Base-by-base conservation (phyloP, 2,888 invertebrate genomes). In the Scotopteryx bipunctaria region DNA sequence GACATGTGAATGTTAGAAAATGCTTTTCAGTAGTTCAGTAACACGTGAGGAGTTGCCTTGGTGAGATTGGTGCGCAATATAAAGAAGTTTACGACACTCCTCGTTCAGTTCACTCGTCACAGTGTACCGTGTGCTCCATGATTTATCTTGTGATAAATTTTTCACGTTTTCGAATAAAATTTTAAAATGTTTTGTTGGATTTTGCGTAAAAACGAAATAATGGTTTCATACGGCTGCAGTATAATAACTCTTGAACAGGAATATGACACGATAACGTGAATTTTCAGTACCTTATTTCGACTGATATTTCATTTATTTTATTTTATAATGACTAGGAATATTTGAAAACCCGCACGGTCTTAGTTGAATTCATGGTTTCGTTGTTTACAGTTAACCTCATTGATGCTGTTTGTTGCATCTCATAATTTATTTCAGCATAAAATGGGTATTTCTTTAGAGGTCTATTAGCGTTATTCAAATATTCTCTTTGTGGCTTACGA, bases 281-380 rank as follows among this genome's bases (percentile, higher is more conserved):
- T 32, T 41, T 41, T 31, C 41, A 21, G 19, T 8, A 41, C 31
- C 27, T 27, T 40, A 41, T 75, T 78, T 76, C 72, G 76, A 68
- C 73, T 70, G 62, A 32, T 17, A 19, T 49, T 43, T 13, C 3
- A 37, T 32, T 37, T 17, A 14, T 29, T 29, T 31, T 17, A 21
- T 42, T 31, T 19, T 42, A 2, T 8, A 37, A 29, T 17, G 9
- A 27, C 36, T 21, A 21, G 35, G 43, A 36, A 37, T 41, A 41
- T 41, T 47, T 29, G 29, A 48, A 42, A 25, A 38, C 48, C 41
- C 42, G 44, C 42, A 49, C 47, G 8, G 17, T 27, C 17, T 55
- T 48, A 27, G 43, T 36, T 19, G 11, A 50, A 47, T 55, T 27
- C 17, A 46, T 36, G 27, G 40, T 49, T 43, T 44, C 27, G 25